These are phyloP conservation scores for Sinopyrophorus schimmeli DNA, from an alignment of 2,888 invertebrate species.

Conservation along the genomic window DNA sequence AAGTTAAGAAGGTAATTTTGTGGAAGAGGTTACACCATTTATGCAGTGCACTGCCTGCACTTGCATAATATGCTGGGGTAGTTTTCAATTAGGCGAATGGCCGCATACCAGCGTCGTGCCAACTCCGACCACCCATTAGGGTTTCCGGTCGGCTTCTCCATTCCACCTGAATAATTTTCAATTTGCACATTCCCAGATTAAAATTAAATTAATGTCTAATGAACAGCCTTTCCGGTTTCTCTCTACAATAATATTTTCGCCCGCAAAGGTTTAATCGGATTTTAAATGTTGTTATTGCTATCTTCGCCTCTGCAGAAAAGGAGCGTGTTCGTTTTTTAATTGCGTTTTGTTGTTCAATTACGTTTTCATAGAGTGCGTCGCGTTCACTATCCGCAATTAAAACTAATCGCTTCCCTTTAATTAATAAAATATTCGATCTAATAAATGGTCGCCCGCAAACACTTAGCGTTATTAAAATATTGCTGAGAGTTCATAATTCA, in stretches of 20 bases:
- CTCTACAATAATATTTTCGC: conserved; percentile 36
- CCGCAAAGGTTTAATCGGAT: conserved; percentile 34
- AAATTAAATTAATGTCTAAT: conserved; percentile 51
- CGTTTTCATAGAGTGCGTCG: too few relatives aligned
- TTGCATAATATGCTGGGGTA: conserved; percentile 38
- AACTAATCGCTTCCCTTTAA: too few relatives aligned
- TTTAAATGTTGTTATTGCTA: conserved; percentile 30
- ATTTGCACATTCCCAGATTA: conserved; percentile 51
- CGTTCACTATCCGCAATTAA: too few relatives aligned
- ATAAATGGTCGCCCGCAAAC: too few relatives aligned
- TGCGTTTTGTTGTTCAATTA: too few relatives aligned
- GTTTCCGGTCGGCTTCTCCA: conserved; percentile 50
- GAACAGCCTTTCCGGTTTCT: conserved; percentile 44
- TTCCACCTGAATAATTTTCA: conserved; percentile 53
- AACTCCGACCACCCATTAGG: conserved; percentile 46
- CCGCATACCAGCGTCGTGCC: conserved; percentile 44
- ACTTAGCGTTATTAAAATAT: too few relatives aligned
- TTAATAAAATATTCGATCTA: too few relatives aligned
- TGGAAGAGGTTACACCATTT: conserved; percentile 1
- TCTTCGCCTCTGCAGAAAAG: too few relatives aligned
- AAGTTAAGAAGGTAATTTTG: too few relatives aligned
- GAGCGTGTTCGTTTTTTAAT: too few relatives aligned
- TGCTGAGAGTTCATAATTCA: too few relatives aligned
- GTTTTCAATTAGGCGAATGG: conserved; percentile 46
- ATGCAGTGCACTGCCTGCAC: conserved; percentile 20